These are phyloP conservation scores for Dynastes maya DNA, from an alignment of 2,888 invertebrate species.

Conservation along the genomic window DNA sequence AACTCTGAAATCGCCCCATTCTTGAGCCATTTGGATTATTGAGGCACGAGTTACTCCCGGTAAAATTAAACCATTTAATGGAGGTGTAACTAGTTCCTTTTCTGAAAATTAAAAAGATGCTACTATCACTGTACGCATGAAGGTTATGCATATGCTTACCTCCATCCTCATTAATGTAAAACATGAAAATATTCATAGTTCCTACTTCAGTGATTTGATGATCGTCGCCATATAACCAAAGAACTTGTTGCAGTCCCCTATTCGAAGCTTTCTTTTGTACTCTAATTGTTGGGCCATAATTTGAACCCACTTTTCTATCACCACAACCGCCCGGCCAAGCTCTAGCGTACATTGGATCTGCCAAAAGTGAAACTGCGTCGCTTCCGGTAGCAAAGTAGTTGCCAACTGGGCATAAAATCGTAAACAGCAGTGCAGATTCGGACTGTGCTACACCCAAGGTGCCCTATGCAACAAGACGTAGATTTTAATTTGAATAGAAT, in stretches of 20 bases:
- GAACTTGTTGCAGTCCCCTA: slow-evolving; percentile 91
- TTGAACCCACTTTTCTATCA: slow-evolving; percentile 95
- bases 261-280: slow-evolving; percentile 84
- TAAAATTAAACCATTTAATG: slow-evolving; percentile 93
- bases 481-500: background rate
- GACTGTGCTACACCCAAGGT: slow-evolving; percentile 92
- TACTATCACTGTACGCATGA: background rate
- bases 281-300: slow-evolving; percentile 90
- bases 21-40: slow-evolving; percentile 83
- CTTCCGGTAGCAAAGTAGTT: slow-evolving; percentile 85
- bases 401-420: slow-evolving; percentile 94
- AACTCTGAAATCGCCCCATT: slow-evolving; percentile 92
- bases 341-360: slow-evolving; percentile 90
- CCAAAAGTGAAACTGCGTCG: slow-evolving; percentile 84
- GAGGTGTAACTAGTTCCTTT: slow-evolving; percentile 93
- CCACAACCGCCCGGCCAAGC: slow-evolving; percentile 97
- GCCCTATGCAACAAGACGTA: slow-evolving; percentile 76
- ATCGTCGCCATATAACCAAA: slow-evolving; percentile 97
- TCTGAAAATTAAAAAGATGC: slow-evolving; percentile 73
- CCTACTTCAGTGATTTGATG: slow-evolving; percentile 97
- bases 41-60: slow-evolving; percentile 96
- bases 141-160: slow-evolving; percentile 72
- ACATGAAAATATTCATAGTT: slow-evolving; percentile 97
- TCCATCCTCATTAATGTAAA: slow-evolving; percentile 90
- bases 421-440: slow-evolving; percentile 91